A percentile compares a stretch with the other conserved stretches of the same genome.
Evolutionary conservation across 2,113 vertebrate species (phyloP).

Genomic region (Coreoperca whiteheadi): DNA sequence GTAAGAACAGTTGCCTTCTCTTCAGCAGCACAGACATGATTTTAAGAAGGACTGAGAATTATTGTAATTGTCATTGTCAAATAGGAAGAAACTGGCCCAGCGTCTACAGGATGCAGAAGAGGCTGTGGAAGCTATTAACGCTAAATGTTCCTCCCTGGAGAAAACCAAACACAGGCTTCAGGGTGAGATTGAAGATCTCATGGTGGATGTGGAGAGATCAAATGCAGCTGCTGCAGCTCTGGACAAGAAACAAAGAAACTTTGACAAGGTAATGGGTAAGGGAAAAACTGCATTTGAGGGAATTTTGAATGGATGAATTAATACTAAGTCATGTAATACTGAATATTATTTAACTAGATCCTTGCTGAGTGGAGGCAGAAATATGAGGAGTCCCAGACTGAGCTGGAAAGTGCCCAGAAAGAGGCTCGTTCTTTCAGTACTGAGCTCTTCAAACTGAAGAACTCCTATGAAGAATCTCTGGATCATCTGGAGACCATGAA

Average conservation of each 20-base stretch:
- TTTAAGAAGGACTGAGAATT: not conserved
- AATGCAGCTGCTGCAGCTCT: conserved; percentile 61
- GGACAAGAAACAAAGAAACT: conserved; percentile 69
- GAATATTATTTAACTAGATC: conserved; percentile 49
- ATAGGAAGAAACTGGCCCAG: conserved; percentile 54
- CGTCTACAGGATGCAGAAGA: conserved; percentile 62
- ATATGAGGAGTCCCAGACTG: conserved; percentile 77
- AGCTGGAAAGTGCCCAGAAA: conserved; percentile 76
- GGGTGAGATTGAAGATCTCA: conserved; percentile 62
- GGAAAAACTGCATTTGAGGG: no score
- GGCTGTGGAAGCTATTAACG: conserved; percentile 50
- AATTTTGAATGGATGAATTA: no score
- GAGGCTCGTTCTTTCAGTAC: conserved; percentile 78
- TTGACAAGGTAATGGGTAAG: conserved; percentile 50
- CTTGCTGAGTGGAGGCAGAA: conserved; percentile 82
- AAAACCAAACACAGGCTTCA: conserved; percentile 68
- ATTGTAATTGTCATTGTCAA: not conserved
- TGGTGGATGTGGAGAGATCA: conserved; percentile 64
- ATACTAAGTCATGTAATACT: no score
- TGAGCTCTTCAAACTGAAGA: conserved; percentile 81
- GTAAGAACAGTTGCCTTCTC: conserved; percentile 10
- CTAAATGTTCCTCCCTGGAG: conserved; percentile 65
- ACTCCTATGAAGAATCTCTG: conserved; percentile 80
- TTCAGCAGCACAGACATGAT: not conserved
- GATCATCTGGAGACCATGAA: conserved; percentile 81